Evolutionary conservation across 2,113 vertebrate species (phyloP).

Genomic region (Callithrix jacchus): DNA sequence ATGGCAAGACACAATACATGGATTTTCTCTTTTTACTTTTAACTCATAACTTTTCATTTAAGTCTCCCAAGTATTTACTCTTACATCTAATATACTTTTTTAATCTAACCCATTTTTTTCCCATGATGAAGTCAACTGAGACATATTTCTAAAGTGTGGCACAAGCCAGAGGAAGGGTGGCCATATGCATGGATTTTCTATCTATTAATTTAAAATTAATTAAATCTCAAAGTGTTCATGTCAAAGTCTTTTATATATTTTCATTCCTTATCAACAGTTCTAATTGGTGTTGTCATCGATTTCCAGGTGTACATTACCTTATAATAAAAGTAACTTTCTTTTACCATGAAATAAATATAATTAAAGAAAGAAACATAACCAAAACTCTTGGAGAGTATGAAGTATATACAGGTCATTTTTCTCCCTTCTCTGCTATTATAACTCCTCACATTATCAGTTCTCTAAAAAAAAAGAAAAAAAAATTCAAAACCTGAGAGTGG

Average conservation of each 20-base stretch:
- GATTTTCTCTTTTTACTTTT: not conserved
- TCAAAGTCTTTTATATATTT: not conserved
- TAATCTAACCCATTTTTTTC: not conserved
- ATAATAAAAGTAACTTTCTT: not conserved
- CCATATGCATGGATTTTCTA: not conserved
- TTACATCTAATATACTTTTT: slow-evolving; percentile 1
- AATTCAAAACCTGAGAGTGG: not conserved
- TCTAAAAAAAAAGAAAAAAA: not conserved
- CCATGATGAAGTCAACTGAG: not conserved
- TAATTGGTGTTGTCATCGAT: not conserved
- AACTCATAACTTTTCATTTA: not conserved
- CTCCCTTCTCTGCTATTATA: not conserved
- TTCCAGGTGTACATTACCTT: not conserved
- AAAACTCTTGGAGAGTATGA: not conserved
- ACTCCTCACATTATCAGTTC: not conserved
- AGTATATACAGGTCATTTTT: not conserved
- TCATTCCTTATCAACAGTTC: not conserved
- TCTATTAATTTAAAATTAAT: not conserved
- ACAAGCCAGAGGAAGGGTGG: not conserved
- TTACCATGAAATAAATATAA: not conserved
- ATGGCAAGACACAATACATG: not conserved
- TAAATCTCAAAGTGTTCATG: not conserved
- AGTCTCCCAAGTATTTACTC: not conserved
- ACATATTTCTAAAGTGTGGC: not conserved
- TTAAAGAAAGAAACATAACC: not conserved